These are phyloP conservation scores for Scomber japonicus DNA, from an alignment of 2,113 vertebrate species.

Conservation along the genomic window DNA sequence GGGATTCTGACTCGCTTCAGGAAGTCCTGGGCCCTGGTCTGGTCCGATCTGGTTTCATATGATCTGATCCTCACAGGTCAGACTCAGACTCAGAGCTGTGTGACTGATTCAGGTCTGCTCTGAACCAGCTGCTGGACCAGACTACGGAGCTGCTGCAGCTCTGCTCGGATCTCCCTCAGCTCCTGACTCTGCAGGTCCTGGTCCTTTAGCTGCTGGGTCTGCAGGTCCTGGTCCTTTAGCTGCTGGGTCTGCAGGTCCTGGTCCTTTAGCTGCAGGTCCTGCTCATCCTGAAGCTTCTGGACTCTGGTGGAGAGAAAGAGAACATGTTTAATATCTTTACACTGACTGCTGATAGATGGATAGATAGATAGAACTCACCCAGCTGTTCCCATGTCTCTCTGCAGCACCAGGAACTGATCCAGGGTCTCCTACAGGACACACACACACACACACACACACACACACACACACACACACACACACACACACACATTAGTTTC, in stretches of 20 bases:
- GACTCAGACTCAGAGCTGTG: background rate
- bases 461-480: background rate
- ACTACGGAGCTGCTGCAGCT: constrained; percentile 67
- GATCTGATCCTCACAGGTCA: too few relatives aligned
- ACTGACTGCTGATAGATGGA: too few relatives aligned
- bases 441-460: background rate
- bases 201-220: background rate
- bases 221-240: background rate
- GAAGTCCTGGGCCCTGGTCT: too few relatives aligned
- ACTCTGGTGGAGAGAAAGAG: background rate
- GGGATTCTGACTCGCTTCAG: too few relatives aligned
- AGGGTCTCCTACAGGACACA: constrained; percentile 69
- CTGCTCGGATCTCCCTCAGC: constrained; percentile 39
- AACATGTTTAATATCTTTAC: background rate
- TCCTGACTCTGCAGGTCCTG: background rate
- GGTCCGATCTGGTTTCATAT: too few relatives aligned
- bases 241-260: background rate
- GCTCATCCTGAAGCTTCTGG: background rate
- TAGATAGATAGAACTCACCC: constrained; percentile 17
- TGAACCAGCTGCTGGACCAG: constrained; percentile 68
- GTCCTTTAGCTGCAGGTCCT: background rate
- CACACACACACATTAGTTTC: background rate
- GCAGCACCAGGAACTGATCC: constrained; percentile 71
- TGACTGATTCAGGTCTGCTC: constrained; percentile 1
- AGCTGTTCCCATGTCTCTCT: constrained; percentile 35